Percentiles rank a stretch among this genome's conserved stretches.
phyloP scores from a whole-genome alignment of 30 jellyfish, hydroid and myxozoan species.

The Rhopilema esculentum region DNA sequence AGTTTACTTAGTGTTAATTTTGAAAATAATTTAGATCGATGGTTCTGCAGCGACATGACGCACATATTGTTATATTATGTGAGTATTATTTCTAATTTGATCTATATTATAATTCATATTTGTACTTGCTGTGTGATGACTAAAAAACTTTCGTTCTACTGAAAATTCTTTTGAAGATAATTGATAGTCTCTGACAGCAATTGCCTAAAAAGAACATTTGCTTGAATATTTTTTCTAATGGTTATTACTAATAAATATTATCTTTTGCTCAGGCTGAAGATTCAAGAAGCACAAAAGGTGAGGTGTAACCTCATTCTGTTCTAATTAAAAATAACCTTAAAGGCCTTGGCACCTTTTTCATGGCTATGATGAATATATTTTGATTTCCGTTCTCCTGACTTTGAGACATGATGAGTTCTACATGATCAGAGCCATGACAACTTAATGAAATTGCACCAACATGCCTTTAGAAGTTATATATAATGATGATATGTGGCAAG shows the following conservation, averaged over 20 bases:
- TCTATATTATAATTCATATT: not conserved
- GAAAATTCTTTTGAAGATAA: conserved; percentile 33
- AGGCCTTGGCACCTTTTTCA: not conserved
- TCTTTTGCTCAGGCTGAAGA: not conserved
- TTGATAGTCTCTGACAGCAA: conserved; percentile 34
- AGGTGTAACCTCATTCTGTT: not conserved
- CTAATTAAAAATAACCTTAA: not conserved
- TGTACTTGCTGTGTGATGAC: conserved; percentile 51
- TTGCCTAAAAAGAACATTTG: not conserved
- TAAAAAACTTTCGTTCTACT: conserved; percentile 65
- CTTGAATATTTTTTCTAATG: not conserved
- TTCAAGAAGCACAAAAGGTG: not conserved
- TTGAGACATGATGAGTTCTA: conserved; percentile 28
- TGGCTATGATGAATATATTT: conserved; percentile 38
- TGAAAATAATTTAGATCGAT: too few relatives aligned
- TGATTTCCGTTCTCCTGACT: conserved; percentile 57
- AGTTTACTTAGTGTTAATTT: too few relatives aligned
- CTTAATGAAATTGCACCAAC: too few relatives aligned
- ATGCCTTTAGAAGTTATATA: too few relatives aligned
- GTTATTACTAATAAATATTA: not conserved
- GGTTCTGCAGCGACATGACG: too few relatives aligned
- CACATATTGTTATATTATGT: too few relatives aligned
- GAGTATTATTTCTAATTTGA: too few relatives aligned
- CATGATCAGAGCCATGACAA: conserved; percentile 48
- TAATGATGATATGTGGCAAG: too few relatives aligned